phyloP scores from a whole-genome alignment of 2,888 invertebrate species.

The Ischnus inquisitorius region DNA sequence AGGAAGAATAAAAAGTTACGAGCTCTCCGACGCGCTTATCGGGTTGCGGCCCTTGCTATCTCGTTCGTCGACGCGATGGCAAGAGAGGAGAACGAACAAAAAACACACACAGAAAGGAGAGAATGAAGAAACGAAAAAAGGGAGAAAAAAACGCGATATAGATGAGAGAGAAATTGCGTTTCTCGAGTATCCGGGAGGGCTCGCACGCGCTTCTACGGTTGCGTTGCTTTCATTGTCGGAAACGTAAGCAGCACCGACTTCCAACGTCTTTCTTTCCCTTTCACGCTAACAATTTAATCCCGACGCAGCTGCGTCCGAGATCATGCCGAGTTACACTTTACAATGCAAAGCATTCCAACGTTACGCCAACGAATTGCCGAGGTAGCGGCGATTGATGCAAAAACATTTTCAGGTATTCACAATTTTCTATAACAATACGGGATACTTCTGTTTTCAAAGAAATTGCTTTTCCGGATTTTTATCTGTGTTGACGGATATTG shows the following conservation, averaged over 20 bases:
- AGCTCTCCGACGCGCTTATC: constrained; percentile 62
- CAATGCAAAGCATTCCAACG: constrained; percentile 12
- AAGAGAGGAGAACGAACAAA: neutral
- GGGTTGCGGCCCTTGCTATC: constrained; percentile 47
- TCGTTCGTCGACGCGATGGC: constrained; percentile 15
- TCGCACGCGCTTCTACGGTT: constrained; percentile 17
- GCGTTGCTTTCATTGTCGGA: constrained; percentile 30
- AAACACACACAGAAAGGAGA: neutral
- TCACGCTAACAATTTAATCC: constrained; percentile 29
- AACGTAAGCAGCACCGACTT: constrained; percentile 12
- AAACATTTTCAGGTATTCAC: neutral
- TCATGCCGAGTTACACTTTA: constrained; percentile 33
- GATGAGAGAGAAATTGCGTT: constrained; percentile 45
- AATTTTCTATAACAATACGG: neutral
- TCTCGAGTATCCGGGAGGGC: neutral
- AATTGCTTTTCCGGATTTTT: no score
- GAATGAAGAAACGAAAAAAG: constrained; percentile 13
- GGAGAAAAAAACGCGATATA: neutral
- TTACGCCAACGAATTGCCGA: neutral
- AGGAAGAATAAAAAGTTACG: constrained; percentile 59
- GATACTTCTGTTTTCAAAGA: no score
- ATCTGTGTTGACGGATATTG: no score
- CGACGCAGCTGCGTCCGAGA: constrained; percentile 26
- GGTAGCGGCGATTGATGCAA: constrained; percentile 17
- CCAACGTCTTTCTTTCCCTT: neutral